Conservation (phyloP, 2,888 invertebrate species). For the Tolmerus cingulatus region DNA sequence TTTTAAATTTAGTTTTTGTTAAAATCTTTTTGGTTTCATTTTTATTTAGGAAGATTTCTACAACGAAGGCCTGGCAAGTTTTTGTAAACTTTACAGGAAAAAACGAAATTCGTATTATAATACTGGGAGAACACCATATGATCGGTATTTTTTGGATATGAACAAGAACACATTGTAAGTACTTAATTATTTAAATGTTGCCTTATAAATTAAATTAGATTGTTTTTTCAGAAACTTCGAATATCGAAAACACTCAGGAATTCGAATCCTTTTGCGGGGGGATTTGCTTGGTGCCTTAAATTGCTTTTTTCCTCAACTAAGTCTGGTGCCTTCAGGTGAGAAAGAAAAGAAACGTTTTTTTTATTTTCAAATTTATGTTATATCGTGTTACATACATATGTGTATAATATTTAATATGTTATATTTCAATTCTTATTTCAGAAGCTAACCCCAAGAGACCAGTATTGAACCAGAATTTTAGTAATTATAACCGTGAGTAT, state of each 20-base stretch:
- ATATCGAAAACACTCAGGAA: slow-evolving; percentile 6
- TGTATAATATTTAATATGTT: too few relatives aligned
- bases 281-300: slow-evolving; percentile 47
- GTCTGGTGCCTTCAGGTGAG: slow-evolving; percentile 43
- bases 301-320: slow-evolving; percentile 46
- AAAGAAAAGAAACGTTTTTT: neutral
- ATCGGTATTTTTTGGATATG: neutral
- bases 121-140: neutral
- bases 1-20: too few relatives aligned
- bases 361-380: too few relatives aligned
- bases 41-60: neutral
- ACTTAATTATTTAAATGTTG: neutral
- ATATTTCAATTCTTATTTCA: neutral
- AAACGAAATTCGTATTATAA: neutral
- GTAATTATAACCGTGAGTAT: neutral
- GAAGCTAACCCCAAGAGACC: neutral
- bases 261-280: slow-evolving; percentile 45
- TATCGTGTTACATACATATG: too few relatives aligned
- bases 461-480: neutral
- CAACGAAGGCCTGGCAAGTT: neutral
- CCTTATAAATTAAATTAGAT: neutral
- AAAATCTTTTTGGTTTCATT: neutral
- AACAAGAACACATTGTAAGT: neutral
- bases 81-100: neutral
- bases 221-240: neutral